These are phyloP conservation scores for Phaetusa simplex DNA, from an alignment of 2,113 vertebrate species.

Conservation along the genomic window DNA sequence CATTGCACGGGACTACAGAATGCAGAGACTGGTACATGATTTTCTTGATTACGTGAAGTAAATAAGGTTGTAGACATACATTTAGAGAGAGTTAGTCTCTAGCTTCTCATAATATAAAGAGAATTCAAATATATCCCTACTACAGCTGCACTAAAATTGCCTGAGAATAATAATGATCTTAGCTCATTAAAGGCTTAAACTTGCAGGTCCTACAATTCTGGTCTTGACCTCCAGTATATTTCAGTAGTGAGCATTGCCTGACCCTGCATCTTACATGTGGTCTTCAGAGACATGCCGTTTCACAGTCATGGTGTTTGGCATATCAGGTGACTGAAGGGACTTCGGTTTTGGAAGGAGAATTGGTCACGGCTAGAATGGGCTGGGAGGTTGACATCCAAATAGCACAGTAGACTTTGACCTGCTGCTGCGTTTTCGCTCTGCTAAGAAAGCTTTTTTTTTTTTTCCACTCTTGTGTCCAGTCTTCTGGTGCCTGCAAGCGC, in stretches of 20 bases:
- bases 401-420: background rate
- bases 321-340: background rate
- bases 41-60: background rate
- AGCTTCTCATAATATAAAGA: background rate
- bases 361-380: background rate
- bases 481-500: background rate
- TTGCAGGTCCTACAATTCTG: background rate
- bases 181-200: background rate
- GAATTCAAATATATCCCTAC: background rate
- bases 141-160: background rate
- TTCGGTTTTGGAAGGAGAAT: background rate
- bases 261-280: fast-evolving
- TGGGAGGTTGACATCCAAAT: background rate
- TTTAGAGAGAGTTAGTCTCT: background rate
- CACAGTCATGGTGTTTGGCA: fast-evolving
- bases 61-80: background rate
- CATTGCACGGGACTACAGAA: background rate
- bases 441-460: background rate
- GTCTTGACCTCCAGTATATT: background rate
- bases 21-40: background rate
- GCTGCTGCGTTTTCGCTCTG: background rate
- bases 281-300: background rate
- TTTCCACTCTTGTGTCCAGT: background rate
- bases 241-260: background rate
- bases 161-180: background rate